Percentiles rank a stretch among this genome's conserved stretches.
Evolutionary conservation across 2,888 invertebrate species (phyloP).

Genomic region (Tetheella fluctuosa): DNA sequence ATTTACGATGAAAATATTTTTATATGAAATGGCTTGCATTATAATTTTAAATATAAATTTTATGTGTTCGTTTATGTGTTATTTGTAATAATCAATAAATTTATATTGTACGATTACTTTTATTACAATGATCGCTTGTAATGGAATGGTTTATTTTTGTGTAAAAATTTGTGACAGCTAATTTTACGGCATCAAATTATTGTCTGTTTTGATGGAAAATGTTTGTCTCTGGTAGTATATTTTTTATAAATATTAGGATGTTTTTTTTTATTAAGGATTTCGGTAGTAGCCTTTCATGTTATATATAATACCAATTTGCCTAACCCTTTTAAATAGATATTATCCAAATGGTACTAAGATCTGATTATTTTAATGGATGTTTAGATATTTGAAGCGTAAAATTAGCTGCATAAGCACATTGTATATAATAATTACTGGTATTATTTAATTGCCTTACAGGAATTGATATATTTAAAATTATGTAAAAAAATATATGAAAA

Average conservation of each 20-base stretch:
- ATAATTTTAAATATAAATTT: slow-evolving; percentile 34
- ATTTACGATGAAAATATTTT: slow-evolving; percentile 54
- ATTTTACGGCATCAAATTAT: slow-evolving; percentile 5
- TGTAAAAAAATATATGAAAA: not conserved
- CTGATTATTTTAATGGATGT: not conserved
- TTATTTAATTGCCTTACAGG: slow-evolving; percentile 22
- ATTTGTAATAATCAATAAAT: slow-evolving; percentile 18
- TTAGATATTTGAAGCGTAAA: not conserved
- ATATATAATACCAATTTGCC: slow-evolving; percentile 7
- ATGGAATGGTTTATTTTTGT: not conserved
- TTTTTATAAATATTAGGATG: not conserved
- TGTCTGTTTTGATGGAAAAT: not conserved
- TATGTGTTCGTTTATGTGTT: slow-evolving; percentile 30
- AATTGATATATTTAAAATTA: not conserved
- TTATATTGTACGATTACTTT: slow-evolving; percentile 16
- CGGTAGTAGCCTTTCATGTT: not conserved
- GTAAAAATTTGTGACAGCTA: slow-evolving; percentile 24
- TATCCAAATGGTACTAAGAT: slow-evolving; percentile 7
- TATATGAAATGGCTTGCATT: slow-evolving; percentile 49
- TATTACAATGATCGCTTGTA: not conserved
- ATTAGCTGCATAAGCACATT: slow-evolving; percentile 22
- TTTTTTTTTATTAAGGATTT: not conserved
- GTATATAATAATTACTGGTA: slow-evolving; percentile 44
- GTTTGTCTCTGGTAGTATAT: not conserved
- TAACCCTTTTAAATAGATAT: slow-evolving; percentile 2